A percentile compares a stretch with the other conserved stretches of the same genome.
These are phyloP conservation scores for Cydia strobilella DNA, from an alignment of 1,140 invertebrate species.

Conservation along the genomic window DNA sequence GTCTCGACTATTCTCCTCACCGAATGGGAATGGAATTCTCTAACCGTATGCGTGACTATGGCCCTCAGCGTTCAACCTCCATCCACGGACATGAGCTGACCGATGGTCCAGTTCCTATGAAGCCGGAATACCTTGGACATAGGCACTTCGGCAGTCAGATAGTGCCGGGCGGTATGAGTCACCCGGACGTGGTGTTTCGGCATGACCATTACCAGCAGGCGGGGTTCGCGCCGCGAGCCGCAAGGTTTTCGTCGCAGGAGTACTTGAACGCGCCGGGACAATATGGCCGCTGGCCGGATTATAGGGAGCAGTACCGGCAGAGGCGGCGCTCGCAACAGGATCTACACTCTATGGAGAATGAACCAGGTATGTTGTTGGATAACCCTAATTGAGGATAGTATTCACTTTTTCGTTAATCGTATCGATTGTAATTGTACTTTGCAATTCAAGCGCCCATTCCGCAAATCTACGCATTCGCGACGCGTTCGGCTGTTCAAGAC, in stretches of 20 bases:
- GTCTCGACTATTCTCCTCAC: conserved; percentile 76
- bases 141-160: conserved; percentile 69
- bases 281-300: conserved; percentile 67
- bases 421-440: no score
- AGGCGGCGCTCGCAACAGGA: conserved; percentile 76
- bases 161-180: conserved; percentile 63
- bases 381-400: neutral
- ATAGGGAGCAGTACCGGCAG: conserved; percentile 65
- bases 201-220: conserved; percentile 73
- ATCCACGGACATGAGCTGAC: conserved; percentile 77
- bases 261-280: conserved; percentile 73
- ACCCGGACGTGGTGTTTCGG: conserved; percentile 76
- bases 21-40: conserved; percentile 69
- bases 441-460: no score
- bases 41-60: conserved; percentile 65
- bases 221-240: conserved; percentile 70
- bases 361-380: conserved; percentile 63
- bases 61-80: conserved; percentile 73
- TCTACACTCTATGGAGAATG: conserved; percentile 71
- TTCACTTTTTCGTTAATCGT: no score
- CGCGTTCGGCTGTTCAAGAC: no score
- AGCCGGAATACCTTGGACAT: conserved; percentile 67
- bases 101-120: conserved; percentile 62
- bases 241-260: conserved; percentile 78
- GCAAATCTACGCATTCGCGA: no score